Conservation (phyloP, 2,113 vertebrate species). For the Rissa tridactyla region DNA sequence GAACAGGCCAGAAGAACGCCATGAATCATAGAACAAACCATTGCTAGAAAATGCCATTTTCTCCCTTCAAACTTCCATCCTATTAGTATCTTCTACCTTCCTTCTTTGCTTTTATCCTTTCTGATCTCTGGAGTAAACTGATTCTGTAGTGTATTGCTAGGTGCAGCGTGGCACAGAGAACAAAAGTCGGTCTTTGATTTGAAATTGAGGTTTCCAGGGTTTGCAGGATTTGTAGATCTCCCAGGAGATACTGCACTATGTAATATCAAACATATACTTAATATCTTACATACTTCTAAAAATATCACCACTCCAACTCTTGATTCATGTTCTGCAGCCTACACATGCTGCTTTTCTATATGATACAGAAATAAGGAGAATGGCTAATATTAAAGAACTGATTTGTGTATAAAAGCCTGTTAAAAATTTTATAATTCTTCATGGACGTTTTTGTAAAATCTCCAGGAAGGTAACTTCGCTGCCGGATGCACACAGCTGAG, state of each 20-base stretch:
- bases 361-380: not conserved
- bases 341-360: not conserved
- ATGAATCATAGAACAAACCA: not conserved
- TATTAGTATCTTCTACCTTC: not conserved
- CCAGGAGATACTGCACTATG: not conserved
- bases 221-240: not conserved
- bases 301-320: not conserved
- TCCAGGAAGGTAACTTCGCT: not conserved
- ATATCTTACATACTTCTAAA: not conserved
- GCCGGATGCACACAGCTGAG: not conserved
- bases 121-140: not conserved
- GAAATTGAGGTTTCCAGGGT: not conserved
- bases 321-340: not conserved
- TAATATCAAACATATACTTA: not conserved
- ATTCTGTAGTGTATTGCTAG: not conserved
- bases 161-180: not conserved
- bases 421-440: not conserved
- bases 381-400: not conserved
- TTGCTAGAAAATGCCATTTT: not conserved
- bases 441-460: not conserved
- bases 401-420: not conserved
- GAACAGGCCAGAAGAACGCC: not conserved
- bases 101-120: not conserved
- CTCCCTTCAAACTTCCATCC: not conserved
- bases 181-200: not conserved